Percentiles rank a stretch among this genome's conserved stretches.
These are phyloP conservation scores for Eristalinus aeneus DNA, from an alignment of 2,888 invertebrate genomes.

Conservation along the genomic window DNA sequence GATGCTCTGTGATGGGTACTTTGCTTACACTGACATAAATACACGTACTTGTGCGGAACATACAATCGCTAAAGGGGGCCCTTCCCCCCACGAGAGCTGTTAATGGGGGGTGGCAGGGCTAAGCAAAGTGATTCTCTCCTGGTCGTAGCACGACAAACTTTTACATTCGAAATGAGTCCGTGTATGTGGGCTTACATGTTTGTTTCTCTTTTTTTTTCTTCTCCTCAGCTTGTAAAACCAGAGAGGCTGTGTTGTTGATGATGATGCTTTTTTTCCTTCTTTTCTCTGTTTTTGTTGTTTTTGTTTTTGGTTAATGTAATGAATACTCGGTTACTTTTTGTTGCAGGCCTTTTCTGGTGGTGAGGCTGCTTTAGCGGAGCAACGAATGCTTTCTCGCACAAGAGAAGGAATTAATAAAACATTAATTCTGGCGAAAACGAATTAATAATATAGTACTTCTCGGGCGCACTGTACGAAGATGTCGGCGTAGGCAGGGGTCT, in stretches of 20 bases:
- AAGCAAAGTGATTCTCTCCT: slow-evolving; percentile 37
- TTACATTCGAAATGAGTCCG: slow-evolving; percentile 48
- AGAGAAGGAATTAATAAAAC: slow-evolving; percentile 33
- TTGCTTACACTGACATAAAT: slow-evolving; percentile 54
- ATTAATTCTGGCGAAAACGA: slow-evolving; percentile 31
- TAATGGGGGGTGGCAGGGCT: background rate
- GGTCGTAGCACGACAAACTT: slow-evolving; percentile 37
- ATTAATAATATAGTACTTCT: slow-evolving; percentile 6
- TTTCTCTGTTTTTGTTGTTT: background rate
- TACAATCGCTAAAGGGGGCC: slow-evolving; percentile 35
- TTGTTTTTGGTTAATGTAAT: slow-evolving; percentile 47
- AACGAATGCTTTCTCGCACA: background rate
- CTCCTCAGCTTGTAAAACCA: background rate
- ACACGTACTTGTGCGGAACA: slow-evolving; percentile 34
- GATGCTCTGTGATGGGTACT: slow-evolving; percentile 40
- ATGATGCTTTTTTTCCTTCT: slow-evolving; percentile 14
- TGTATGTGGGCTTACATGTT: slow-evolving; percentile 27
- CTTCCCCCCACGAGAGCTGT: background rate
- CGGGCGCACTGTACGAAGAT: background rate
- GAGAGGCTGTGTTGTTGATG: slow-evolving; percentile 29
- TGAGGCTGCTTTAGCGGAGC: background rate
- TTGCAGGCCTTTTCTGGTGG: slow-evolving; percentile 9
- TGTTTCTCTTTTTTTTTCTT: slow-evolving; percentile 6
- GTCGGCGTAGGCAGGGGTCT: background rate
- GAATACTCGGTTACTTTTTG: slow-evolving; percentile 42